Base-by-base conservation (phyloP, 2,113 vertebrate genomes). In the Antigone vipio region DNA sequence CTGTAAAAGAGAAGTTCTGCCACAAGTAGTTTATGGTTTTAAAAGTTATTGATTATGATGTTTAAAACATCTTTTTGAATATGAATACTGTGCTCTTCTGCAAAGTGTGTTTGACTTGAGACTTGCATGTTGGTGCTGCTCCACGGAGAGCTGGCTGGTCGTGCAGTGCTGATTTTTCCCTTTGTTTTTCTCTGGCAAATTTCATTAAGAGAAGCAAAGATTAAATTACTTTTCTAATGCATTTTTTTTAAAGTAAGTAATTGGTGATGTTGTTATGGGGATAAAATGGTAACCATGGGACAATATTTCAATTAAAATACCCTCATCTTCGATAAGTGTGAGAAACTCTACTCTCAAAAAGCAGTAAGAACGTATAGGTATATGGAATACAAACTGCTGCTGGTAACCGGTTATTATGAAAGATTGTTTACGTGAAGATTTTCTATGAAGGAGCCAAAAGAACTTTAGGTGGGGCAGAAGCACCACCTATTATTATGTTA, bases 191-290 rank as follows among this genome's bases (percentile, higher is more conserved):
- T 88, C 74, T 62, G 40, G 67, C 85, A 92, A 96, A 94, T 96
- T 95, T 96, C 85, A 92, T 96, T 96, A 96, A 73, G 88, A 90
- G 81, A 97, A 93, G 71, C 78, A 94, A 93, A 94, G 72, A 96
- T 96, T 96, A 82, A 88, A 95, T 97, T 96, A 95, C 74, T 96
- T 94, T 96, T 94, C 87, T 75, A 95, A 95, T 91, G 84, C 77
- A 76, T 95, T 96, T 97, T 97, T 94, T 95, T 44, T n/a, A 63
- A 74, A 81, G 49, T 95, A 95, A 96, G 93, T 94, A 89, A 89
- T 85, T 68, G 87, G 85, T 85, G 90, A 74, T 92, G 93, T 96
- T 96, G 92, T 96, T 95, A 89, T 80, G 92, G 93, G 95, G 90
- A 93, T 96, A 47, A 93, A 93, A 93, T 47, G 82, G 92, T 89